A percentile compares a stretch with the other conserved stretches of the same genome.
Conservation (phyloP, 2,113 vertebrate species). For the Ploceus nigricollis region DNA sequence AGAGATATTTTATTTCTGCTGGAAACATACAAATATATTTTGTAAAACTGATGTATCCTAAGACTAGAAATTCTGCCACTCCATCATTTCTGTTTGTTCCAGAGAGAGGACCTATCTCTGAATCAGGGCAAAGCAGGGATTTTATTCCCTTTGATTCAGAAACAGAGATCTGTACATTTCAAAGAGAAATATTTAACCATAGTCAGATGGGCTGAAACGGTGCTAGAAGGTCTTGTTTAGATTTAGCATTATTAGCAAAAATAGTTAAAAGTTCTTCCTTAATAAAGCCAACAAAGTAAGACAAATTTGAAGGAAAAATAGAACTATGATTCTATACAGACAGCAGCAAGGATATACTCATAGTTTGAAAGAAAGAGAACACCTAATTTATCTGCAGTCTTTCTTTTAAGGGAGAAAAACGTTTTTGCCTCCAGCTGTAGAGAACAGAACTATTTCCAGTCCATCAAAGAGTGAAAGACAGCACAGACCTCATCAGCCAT, state of each 20-base stretch:
- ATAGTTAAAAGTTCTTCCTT: background rate
- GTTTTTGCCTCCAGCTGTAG: slow-evolving; percentile 9
- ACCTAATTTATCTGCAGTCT: background rate
- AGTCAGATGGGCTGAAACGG: background rate
- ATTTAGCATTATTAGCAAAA: background rate
- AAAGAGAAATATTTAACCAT: background rate
- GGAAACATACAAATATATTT: background rate
- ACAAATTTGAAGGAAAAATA: background rate
- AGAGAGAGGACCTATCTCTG: background rate
- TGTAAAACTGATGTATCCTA: background rate
- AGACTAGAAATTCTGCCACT: background rate
- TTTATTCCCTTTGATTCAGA: background rate
- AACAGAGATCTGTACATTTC: background rate
- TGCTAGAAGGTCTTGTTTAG: background rate
- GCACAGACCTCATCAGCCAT: slow-evolving; percentile 3
- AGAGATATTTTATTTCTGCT: background rate
- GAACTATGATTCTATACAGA: background rate
- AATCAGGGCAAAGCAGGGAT: background rate
- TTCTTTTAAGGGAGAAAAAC: slow-evolving; percentile 33
- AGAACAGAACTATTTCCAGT: slow-evolving; percentile 31
- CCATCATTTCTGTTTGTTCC: background rate
- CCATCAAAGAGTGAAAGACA: slow-evolving; percentile 18
- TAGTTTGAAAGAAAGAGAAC: background rate
- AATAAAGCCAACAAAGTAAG: background rate
- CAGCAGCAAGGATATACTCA: background rate